Base-by-base conservation (phyloP, 1,140 invertebrate genomes). In the Mycetomoellerius zeteki region DNA sequence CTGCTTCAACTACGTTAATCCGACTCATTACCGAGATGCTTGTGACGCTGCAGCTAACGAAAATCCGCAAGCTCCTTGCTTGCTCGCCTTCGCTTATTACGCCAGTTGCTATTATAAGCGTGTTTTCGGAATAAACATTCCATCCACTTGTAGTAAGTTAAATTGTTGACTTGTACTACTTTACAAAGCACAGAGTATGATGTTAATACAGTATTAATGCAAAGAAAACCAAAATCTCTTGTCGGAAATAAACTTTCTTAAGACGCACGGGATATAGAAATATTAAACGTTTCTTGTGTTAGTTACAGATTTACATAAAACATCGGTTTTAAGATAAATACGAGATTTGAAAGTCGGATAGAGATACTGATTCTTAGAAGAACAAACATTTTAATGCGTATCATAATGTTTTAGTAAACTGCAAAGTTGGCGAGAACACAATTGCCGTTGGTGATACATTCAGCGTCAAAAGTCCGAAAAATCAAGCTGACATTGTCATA, bases 401-500 rank as follows among this genome's bases (percentile, higher is more conserved):
- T 16, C 10, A 1, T 82, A n/a, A 50, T 33, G 19, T 90, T 93
- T 14, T 89, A 96, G 96, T 92, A 3, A 95, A 95, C 77, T 98
- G 97, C 92, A 95, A 94, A 37, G 96, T 96, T 30, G 96, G 96
- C 0, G 94, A 95, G 12, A 92, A 96, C 85, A 94, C 95, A 21
- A 90, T 96, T 24, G 91, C 96, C 0, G 73, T 96, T 19, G 96
- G 96, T 6, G 96, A 97, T 43, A 95, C 93, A 27, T 97, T 97
- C 92, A 96, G 96, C 60, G 95, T 97, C 0, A 97, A 97, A 91
- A 92, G 96, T 33, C 97, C 97, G 1, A 96, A 95, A 60, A 97
- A 97, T 80, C 95, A 97, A 87, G 97, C 97, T 10, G 98, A 98
- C 90, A 95, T 98, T 85, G 94, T 98, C 6, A 95, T 98, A 52